Conservation (phyloP, 2,113 vertebrate species). For the Lepisosteus oculatus region DNA sequence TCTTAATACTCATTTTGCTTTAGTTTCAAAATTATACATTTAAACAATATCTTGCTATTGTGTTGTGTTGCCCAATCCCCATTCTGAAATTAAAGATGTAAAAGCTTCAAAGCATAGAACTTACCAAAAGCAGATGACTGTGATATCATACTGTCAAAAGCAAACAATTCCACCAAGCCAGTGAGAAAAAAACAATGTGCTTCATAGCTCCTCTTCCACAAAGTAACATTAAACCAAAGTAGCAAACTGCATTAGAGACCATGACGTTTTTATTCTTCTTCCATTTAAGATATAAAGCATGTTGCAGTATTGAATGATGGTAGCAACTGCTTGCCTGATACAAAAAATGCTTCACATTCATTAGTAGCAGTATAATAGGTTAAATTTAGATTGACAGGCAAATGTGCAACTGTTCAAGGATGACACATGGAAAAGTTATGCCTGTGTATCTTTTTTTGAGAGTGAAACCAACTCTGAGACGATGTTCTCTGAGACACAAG, state of each 20-base stretch:
- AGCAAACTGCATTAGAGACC: neutral
- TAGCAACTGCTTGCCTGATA: slow-evolving; percentile 63
- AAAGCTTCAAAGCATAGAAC: neutral
- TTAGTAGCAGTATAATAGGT: slow-evolving; percentile 63
- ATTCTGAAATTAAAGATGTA: neutral
- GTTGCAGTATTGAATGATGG: slow-evolving; percentile 57
- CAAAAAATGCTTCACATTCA: slow-evolving; percentile 56
- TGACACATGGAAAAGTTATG: slow-evolving; percentile 81
- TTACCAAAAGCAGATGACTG: neutral
- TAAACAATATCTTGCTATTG: neutral
- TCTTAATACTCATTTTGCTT: too few species aligned
- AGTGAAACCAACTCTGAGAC: neutral
- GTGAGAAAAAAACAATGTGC: neutral
- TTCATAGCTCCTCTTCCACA: neutral
- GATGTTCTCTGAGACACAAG: too few species aligned
- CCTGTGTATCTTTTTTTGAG: slow-evolving; percentile 52
- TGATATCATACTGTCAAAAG: neutral
- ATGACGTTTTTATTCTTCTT: neutral
- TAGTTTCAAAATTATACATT: neutral
- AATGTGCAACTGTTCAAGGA: slow-evolving; percentile 65
- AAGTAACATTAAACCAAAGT: slow-evolving; percentile 1
- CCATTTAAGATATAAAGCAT: neutral
- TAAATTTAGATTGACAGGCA: slow-evolving; percentile 81
- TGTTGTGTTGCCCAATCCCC: too few species aligned
- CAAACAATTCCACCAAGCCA: neutral